Evolutionary conservation across 2,888 invertebrate species (phyloP).

Genomic region (Xanthia icteritia): DNA sequence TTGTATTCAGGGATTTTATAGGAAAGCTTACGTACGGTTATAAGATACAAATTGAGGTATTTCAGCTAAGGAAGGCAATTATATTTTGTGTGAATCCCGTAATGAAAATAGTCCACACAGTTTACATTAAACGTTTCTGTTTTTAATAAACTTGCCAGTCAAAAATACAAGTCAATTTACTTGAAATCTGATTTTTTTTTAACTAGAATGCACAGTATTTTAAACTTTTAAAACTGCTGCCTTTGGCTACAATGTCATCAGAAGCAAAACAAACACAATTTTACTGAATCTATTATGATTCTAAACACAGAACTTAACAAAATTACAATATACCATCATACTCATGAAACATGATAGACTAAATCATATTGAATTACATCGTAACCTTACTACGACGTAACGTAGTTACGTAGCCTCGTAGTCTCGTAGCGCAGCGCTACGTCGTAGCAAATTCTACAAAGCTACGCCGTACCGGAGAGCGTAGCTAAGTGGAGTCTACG

Average conservation of each 20-base stretch:
- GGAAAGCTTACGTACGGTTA: background rate
- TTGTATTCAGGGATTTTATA: background rate
- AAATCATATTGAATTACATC: slow-evolving; percentile 61
- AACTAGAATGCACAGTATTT: background rate
- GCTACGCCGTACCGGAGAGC: slow-evolving; percentile 49
- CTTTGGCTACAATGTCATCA: background rate
- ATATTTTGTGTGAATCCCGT: background rate
- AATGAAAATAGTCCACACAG: background rate
- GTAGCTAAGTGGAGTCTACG: slow-evolving; percentile 59
- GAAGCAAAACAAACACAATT: background rate
- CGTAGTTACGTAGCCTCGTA: slow-evolving; percentile 46
- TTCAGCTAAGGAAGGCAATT: background rate
- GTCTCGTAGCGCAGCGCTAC: slow-evolving; percentile 36
- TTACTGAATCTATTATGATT: background rate
- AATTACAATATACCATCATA: slow-evolving; percentile 37
- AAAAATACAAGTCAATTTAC: background rate
- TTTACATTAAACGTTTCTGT: background rate
- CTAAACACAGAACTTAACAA: slow-evolving; percentile 38
- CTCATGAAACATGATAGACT: slow-evolving; percentile 59
- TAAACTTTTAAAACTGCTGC: background rate
- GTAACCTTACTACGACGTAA: slow-evolving; percentile 54
- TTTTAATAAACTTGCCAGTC: background rate
- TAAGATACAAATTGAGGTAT: background rate
- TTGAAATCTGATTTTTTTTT: background rate
- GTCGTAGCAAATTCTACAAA: slow-evolving; percentile 35